phyloP scores from a whole-genome alignment of 2,113 vertebrate species.

The Ceyx cyanopectus region DNA sequence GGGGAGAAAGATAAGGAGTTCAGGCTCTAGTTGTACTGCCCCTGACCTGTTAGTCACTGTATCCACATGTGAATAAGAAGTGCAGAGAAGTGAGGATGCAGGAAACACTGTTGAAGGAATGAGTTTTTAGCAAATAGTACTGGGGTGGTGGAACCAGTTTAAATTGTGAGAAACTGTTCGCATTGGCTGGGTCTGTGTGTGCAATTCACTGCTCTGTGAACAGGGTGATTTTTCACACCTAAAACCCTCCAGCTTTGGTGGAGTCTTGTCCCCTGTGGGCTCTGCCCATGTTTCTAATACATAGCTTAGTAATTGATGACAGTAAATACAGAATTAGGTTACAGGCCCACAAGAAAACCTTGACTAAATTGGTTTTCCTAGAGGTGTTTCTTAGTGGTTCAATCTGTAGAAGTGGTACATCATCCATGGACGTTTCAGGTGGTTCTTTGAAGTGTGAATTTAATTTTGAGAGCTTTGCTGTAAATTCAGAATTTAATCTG shows the following conservation, averaged over 20 bases:
- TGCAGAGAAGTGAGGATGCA: neutral
- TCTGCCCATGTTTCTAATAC: too few relatives aligned
- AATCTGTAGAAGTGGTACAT: neutral
- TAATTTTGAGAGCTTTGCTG: neutral
- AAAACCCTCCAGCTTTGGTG: neutral
- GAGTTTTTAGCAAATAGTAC: neutral
- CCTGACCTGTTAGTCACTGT: neutral
- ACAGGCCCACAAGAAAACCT: neutral
- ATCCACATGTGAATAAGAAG: neutral
- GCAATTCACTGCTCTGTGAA: neutral
- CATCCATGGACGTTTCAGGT: fast-evolving
- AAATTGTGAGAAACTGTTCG: neutral
- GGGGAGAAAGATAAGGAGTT: neutral
- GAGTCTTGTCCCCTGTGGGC: fast-evolving
- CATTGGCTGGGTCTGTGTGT: neutral
- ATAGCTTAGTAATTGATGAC: neutral
- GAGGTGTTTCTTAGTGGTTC: neutral
- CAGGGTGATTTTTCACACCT: fast-evolving
- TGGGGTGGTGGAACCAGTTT: neutral
- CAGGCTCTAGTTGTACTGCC: neutral
- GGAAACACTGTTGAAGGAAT: neutral
- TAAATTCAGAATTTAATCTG: neutral
- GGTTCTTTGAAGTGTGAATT: neutral
- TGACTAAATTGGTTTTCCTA: neutral
- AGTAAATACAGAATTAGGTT: neutral